phyloP scores from a whole-genome alignment of 2,113 vertebrate genomes.

The Neogobius melanostomus region DNA sequence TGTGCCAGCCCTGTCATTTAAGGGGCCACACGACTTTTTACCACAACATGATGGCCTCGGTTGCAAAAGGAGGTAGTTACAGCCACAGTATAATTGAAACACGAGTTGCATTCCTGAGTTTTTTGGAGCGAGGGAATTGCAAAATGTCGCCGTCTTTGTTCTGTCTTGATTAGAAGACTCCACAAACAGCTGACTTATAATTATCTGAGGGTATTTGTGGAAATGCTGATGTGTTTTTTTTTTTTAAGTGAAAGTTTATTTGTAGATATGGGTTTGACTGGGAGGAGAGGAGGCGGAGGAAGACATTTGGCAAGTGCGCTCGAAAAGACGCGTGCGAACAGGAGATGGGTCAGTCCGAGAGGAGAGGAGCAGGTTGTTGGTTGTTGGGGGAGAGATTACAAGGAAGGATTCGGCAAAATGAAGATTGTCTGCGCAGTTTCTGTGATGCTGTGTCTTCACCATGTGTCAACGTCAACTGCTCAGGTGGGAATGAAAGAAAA shows the following conservation, averaged over 20 bases:
- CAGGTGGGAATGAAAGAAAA: slow-evolving; percentile 55
- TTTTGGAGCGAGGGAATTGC: slow-evolving; percentile 8
- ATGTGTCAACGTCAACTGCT: slow-evolving; percentile 19
- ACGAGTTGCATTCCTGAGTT: slow-evolving; percentile 31
- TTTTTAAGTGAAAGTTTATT: slow-evolving; percentile 32
- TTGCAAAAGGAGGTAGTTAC: slow-evolving; percentile 26
- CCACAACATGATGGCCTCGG: neutral
- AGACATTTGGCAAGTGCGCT: slow-evolving; percentile 65
- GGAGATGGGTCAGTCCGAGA: slow-evolving; percentile 24
- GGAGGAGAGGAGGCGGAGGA: slow-evolving; percentile 13
- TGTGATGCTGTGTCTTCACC: slow-evolving; percentile 42
- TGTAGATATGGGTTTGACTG: slow-evolving; percentile 51
- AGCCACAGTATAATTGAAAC: slow-evolving; percentile 28
- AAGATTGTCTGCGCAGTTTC: slow-evolving; percentile 6
- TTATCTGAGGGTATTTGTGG: slow-evolving; percentile 52
- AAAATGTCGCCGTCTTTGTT: slow-evolving; percentile 27
- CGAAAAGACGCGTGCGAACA: slow-evolving; percentile 39
- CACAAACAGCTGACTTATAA: slow-evolving; percentile 51
- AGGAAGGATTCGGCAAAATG: slow-evolving; percentile 20
- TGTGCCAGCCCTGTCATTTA: slow-evolving; percentile 43
- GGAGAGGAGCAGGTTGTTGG: neutral
- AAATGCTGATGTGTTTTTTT: slow-evolving; percentile 30
- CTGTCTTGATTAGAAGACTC: slow-evolving; percentile 50
- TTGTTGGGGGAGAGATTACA: neutral
- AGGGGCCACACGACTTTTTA: slow-evolving; percentile 14